phyloP scores from a whole-genome alignment of 2,113 vertebrate genomes.

The Atrichornis clamosus region DNA sequence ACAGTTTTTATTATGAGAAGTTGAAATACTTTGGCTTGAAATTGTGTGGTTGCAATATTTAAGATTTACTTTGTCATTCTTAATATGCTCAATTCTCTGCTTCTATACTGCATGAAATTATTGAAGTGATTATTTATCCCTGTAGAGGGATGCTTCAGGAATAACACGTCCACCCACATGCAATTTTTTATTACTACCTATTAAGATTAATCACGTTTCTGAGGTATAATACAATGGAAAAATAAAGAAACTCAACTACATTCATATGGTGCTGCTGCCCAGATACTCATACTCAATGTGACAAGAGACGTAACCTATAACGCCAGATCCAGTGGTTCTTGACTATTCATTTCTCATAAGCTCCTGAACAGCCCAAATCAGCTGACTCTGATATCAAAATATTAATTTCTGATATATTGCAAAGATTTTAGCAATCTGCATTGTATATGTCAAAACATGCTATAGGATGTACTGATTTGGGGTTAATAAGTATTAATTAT shows the following conservation, averaged over 20 bases:
- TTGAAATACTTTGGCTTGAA: conserved; percentile 14
- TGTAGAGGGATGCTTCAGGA: background rate
- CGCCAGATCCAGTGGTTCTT: background rate
- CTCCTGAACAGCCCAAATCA: background rate
- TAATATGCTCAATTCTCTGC: conserved; percentile 30
- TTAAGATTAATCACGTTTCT: conserved; percentile 1
- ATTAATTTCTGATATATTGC: background rate
- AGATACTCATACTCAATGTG: background rate
- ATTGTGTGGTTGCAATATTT: conserved; percentile 17
- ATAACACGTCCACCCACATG: background rate
- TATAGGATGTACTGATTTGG: background rate
- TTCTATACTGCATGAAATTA: conserved; percentile 32
- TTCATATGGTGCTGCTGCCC: background rate
- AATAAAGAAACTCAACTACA: background rate
- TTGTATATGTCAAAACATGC: background rate
- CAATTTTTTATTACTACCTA: background rate
- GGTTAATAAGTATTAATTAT: background rate
- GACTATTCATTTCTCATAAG: background rate
- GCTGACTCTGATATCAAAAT: background rate
- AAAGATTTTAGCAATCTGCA: background rate
- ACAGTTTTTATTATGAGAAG: conserved; percentile 15
- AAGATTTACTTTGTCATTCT: conserved; percentile 43
- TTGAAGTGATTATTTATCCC: conserved; percentile 16
- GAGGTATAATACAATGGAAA: background rate
- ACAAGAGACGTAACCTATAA: background rate